phyloP scores from a whole-genome alignment of 2,113 vertebrate species.

The Myanophis thanlyinensis region DNA sequence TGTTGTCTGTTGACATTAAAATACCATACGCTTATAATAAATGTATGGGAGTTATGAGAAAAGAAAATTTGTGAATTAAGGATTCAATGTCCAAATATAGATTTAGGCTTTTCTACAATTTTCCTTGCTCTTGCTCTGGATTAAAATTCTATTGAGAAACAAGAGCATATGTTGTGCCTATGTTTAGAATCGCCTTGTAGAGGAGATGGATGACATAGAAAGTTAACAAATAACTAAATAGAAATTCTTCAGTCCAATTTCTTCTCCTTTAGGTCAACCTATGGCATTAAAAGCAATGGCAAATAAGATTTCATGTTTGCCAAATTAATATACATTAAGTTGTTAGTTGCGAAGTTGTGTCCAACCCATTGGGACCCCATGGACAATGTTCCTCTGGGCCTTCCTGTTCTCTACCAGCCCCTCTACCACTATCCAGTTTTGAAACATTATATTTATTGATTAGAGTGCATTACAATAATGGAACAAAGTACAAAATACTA shows the following conservation, averaged over 20 bases:
- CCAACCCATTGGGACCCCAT: too few relatives aligned
- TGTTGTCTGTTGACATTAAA: not conserved
- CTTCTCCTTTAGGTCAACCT: not conserved
- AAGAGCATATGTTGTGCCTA: not conserved
- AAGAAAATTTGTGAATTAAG: not conserved
- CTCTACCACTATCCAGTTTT: too few relatives aligned
- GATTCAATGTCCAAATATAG: not conserved
- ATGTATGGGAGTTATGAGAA: not conserved
- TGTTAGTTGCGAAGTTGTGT: too few relatives aligned
- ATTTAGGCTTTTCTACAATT: not conserved
- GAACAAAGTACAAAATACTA: too few relatives aligned
- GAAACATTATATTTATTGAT: too few relatives aligned
- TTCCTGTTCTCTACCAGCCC: too few relatives aligned
- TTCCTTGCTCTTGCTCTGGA: not conserved
- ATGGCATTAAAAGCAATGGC: not conserved
- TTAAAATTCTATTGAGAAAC: not conserved
- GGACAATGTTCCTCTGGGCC: too few relatives aligned
- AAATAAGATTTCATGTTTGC: not conserved
- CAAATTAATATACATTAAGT: too few relatives aligned
- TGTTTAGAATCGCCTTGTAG: not conserved
- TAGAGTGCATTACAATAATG: too few relatives aligned
- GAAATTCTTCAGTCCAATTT: not conserved
- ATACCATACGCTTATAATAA: not conserved
- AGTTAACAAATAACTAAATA: not conserved
- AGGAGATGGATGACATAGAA: not conserved